Conservation (phyloP, 2,113 vertebrate genomes). For the Gobio gobio region DNA sequence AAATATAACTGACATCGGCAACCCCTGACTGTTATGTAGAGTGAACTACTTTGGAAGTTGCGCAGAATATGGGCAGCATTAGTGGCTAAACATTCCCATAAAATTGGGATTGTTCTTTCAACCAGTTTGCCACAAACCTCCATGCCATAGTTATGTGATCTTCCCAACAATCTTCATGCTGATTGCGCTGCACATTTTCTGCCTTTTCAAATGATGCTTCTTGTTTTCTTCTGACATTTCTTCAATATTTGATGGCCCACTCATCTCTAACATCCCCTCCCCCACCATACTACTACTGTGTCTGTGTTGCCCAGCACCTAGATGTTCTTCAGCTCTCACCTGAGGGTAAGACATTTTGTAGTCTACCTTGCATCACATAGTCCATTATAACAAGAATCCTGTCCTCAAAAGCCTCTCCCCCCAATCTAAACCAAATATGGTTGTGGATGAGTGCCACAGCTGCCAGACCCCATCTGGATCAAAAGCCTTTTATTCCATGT, state of each 20-base stretch:
- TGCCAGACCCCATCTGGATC: conserved; percentile 29
- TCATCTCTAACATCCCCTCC: conserved; percentile 47
- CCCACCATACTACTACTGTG: conserved; percentile 51
- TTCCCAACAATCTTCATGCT: neutral
- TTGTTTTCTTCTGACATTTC: conserved; percentile 73
- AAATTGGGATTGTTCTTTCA: neutral
- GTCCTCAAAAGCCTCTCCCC: neutral
- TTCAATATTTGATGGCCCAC: conserved; percentile 78
- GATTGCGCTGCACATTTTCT: neutral
- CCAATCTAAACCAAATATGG: conserved; percentile 1
- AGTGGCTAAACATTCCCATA: neutral
- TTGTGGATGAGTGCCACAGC: conserved; percentile 15
- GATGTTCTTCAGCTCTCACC: conserved; percentile 18
- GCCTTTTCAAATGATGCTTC: conserved; percentile 72
- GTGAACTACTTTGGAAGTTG: neutral
- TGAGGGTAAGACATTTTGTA: conserved; percentile 29
- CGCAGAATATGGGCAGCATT: neutral
- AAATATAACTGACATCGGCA: no score
- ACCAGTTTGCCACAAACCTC: neutral
- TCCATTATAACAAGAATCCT: conserved; percentile 15
- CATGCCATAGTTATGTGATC: neutral
- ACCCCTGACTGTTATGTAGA: neutral
- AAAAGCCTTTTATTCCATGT: conserved; percentile 7
- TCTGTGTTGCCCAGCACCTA: conserved; percentile 24
- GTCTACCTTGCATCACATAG: conserved; percentile 16